Evolutionary conservation across 2,113 vertebrate genomes (phyloP), one percentile per base, ranked within the genome.

Genomic region (Etia nguti): DNA sequence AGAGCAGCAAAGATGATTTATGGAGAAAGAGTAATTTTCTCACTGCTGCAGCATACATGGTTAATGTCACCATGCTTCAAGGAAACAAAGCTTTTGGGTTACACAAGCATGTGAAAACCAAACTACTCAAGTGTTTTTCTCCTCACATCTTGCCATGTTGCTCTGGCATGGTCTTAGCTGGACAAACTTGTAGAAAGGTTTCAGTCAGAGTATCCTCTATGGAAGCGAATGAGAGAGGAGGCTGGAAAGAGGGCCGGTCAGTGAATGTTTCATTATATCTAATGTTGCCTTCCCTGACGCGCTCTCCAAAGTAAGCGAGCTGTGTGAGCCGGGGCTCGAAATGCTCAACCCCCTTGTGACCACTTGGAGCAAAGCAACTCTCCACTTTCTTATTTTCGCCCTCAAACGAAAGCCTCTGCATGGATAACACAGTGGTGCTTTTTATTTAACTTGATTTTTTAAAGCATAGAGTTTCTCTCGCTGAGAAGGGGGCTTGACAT

Each of bases 211-310:
- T 96, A 95, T 96, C 96, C 96, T 95, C 94, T 92, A 94, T 96
- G 94, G 96, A 97, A 96, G 97, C 92, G 81, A 91, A 86, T 24
- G 86, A 90, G 90, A 81, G 88, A 75, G 85, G 83, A 90, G 93
- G 86, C 86, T 94, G 91, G 91, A 91, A 95, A 95, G 96, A 96
- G 96, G 94, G 94, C 96, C 94, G 97, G 96, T 97, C 97, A 97
- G 95, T 98, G 97, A 98, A 98, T 98, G 98, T 98, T 96, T 97
- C 97, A 97, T 98, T 98, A 97, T 98, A 97, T 97, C 97, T 97
- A 95, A 95, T 97, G 97, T 98, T 98, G 97, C 97, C 96, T 98
- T 98, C 97, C 97, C 97, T 97, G 85, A 97, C 94, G 95, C 94
- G 81, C 95, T 97, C 97, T 98, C 98, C 97, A 98, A 99, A 98